Evolutionary conservation across 1,140 invertebrate genomes (phyloP).

Genomic region (Hylaeus anthracinus): DNA sequence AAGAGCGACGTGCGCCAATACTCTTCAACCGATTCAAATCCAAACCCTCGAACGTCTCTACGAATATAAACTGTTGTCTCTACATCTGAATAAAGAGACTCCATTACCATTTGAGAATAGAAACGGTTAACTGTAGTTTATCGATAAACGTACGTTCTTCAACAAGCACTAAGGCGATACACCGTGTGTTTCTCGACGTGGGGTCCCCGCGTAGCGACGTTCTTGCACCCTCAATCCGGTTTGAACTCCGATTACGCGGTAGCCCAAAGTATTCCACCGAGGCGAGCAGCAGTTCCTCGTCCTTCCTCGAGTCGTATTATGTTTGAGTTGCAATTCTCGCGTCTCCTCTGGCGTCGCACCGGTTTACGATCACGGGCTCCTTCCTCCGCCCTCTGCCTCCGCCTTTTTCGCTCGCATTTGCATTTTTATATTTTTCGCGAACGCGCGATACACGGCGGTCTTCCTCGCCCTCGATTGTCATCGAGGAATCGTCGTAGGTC

Average conservation of each 20-base stretch:
- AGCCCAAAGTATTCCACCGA: constrained; percentile 24
- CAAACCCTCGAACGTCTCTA: too few species aligned
- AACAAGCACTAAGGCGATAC: constrained; percentile 51
- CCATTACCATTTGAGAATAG: too few species aligned
- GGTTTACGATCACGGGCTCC: constrained; percentile 63
- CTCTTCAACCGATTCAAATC: too few species aligned
- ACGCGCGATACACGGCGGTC: constrained; percentile 48
- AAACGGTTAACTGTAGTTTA: background rate
- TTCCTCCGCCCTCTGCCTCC: constrained; percentile 14
- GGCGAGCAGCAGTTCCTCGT: constrained; percentile 16
- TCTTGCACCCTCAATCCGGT: constrained; percentile 58
- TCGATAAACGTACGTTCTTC: constrained; percentile 27
- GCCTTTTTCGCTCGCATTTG: constrained; percentile 62
- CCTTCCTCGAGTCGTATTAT: constrained; percentile 39
- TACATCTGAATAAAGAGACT: too few species aligned
- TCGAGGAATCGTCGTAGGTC: constrained; percentile 39
- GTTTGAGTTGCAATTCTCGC: constrained; percentile 51
- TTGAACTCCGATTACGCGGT: constrained; percentile 52
- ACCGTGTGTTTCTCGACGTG: constrained; percentile 41
- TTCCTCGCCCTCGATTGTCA: constrained; percentile 41
- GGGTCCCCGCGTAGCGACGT: constrained; percentile 33
- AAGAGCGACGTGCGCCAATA: too few species aligned
- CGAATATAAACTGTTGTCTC: too few species aligned
- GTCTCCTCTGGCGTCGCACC: constrained; percentile 54
- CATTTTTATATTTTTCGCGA: constrained; percentile 76